Evolutionary conservation across 1,140 invertebrate species (phyloP), one percentile per base, ranked within the genome.

Genomic region (Hycleus phaleratus): DNA sequence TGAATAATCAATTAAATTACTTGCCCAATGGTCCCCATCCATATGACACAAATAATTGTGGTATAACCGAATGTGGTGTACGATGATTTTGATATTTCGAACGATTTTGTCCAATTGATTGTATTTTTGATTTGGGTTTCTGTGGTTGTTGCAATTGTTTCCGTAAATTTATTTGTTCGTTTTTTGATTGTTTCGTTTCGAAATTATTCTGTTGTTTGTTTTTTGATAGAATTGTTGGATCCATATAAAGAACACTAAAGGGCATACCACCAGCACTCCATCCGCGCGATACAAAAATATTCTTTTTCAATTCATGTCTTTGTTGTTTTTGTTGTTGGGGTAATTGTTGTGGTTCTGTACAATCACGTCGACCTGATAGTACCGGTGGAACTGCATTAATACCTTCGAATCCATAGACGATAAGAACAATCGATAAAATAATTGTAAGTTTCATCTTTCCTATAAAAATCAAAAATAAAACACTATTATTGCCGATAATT

Each of bases 201-300:
- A 18, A 18, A 18, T 18, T 18, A 18, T 18, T 18, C 2, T 18
- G 18, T 18, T 18, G 6, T 57, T 44, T 10, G 53, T 39, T 52
- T 65, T 62, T 7, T 1, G 18, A 18, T 18, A 65, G 50, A 2
- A 46, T 49, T 47, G 68, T 65, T n/a, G 65, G 62, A 54, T 61
- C 70, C 70, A 74, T 70, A 50, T 79, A 79, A 1, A 79, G 69
- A 8, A 79, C 73, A 18, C 73, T 78, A 61, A 78, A 80, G 1
- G 78, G 77, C 71, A 78, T 73, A 24, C 79, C 75, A 12, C 72
- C 75, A 9, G 75, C 71, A 11, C 74, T 72, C 75, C 76, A 78
- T 5, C 71, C 72, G 5, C 52, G 44, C 8, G 52, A 55, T 40
- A 55, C 39, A 40, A 55, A 55, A 26, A 55, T 55, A 39, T 46